Conservation (phyloP, 2,888 invertebrate genomes). For the Nesidiocoris tenuis region DNA sequence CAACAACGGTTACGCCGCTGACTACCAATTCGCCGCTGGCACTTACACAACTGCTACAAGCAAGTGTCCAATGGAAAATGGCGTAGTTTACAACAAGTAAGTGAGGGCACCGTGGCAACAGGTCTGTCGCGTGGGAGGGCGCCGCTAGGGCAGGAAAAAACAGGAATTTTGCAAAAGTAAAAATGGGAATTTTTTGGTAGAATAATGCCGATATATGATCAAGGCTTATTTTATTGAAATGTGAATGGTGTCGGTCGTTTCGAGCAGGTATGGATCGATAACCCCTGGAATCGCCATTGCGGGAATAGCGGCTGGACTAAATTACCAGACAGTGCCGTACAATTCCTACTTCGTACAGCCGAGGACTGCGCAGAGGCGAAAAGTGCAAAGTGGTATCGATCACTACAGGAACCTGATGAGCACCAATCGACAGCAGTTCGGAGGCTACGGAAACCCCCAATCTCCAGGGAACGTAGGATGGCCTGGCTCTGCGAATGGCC, state of each 20-base stretch:
- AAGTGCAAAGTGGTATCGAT: conserved; percentile 19
- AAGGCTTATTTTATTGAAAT: neutral
- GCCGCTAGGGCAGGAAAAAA: too few relatives aligned
- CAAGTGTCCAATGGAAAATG: conserved; percentile 66
- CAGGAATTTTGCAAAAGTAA: neutral
- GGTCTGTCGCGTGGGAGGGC: neutral
- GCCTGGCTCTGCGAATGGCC: neutral
- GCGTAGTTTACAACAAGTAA: conserved; percentile 63
- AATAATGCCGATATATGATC: neutral
- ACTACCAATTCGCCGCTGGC: conserved; percentile 50
- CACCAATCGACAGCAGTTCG: conserved; percentile 4
- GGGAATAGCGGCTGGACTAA: conserved; percentile 73
- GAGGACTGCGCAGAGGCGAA: conserved; percentile 4
- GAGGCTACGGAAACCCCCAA: neutral
- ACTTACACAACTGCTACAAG: conserved; percentile 26
- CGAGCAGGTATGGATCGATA: conserved; percentile 68
- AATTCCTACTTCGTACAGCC: conserved; percentile 37
- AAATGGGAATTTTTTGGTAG: neutral
- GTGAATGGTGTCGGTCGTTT: too few relatives aligned
- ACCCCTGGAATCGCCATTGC: conserved; percentile 69
- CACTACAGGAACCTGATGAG: conserved; percentile 28
- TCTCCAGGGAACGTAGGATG: neutral
- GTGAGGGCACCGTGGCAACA: neutral
- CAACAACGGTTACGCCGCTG: conserved; percentile 53
- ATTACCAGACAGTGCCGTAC: conserved; percentile 53